These are phyloP conservation scores for Dysmachus trigonus DNA, from an alignment of 2,888 invertebrate species.

Conservation along the genomic window DNA sequence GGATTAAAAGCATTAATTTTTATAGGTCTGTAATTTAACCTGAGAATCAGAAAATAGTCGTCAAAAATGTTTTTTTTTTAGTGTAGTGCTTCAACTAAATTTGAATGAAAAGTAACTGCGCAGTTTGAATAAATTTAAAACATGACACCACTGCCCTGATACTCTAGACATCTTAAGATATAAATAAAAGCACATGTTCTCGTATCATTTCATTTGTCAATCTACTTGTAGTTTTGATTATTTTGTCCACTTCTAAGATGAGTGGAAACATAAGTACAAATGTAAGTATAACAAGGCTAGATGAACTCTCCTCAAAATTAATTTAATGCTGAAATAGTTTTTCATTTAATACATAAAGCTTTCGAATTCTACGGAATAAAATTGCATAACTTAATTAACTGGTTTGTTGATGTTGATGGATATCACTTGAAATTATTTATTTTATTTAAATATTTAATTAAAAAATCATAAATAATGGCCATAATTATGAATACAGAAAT, in stretches of 20 bases:
- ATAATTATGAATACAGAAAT: no score
- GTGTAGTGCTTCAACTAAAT: no score
- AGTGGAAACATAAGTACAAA: not conserved
- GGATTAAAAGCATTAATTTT: no score
- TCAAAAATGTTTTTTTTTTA: no score
- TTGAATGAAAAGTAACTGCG: not conserved
- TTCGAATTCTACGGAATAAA: not conserved
- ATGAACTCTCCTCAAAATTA: not conserved
- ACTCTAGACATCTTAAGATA: not conserved
- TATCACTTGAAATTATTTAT: no score
- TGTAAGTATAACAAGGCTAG: not conserved
- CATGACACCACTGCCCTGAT: not conserved
- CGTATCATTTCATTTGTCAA: not conserved
- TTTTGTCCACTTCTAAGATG: not conserved
- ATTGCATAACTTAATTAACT: not conserved
- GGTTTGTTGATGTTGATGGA: not conserved
- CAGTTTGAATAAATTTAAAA: not conserved
- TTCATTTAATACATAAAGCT: not conserved
- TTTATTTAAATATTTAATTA: no score
- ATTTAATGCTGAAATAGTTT: not conserved
- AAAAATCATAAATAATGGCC: no score
- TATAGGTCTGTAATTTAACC: no score
- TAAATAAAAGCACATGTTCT: not conserved
- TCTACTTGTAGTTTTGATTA: not conserved
- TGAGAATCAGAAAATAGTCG: no score